Evolutionary conservation across 2,888 invertebrate genomes (phyloP), one percentile per base, ranked within the genome.

Genomic region (Agriopis marginaria): DNA sequence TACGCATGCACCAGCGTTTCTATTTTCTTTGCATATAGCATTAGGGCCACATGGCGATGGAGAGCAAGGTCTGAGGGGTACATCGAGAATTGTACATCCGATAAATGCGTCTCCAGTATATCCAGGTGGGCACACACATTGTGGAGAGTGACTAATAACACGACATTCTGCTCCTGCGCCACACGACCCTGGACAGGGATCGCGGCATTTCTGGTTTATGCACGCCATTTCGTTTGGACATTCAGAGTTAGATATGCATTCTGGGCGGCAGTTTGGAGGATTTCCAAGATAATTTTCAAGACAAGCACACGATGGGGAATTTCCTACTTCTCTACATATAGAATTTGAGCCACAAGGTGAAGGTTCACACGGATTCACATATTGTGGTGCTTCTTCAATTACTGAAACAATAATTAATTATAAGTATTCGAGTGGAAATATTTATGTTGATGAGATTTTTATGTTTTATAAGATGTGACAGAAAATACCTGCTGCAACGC

Each of bases 261-360:
- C 97, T 42, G 97, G 97, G 65, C 95, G 94, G 83, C 97, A 97
- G 80, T 96, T 96, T 8, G 97, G 97, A 49, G 97, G 97, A 68
- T 95, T 95, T 67, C 97, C 97, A 56, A 95, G 90, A 84, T 95
- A 97, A 45, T 95, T 94, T n/a, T 95, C 93, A n/a, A 96, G 86
- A 81, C 97, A 97, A 40, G 96, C 96, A 81, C 97, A 97, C 0
- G 97, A 96, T 39, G 97, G 96, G 50, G 96, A 95, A 56, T 95
- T 95, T 45, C 94, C 94, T 55, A 94, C 85, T 79, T 94, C 94
- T 79, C 94, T 95, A 77, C 97, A 97, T 79, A 96, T 91, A 4
- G 96, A 95, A 80, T 96, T 96, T 7, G 97, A 95, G 23, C 97
- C 97, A 84, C 97, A 97, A 0, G 97, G 97, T 10, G 97, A 96